These are phyloP conservation scores for Julus scandinavius DNA, from an alignment of 2,888 invertebrate species.

Conservation along the genomic window DNA sequence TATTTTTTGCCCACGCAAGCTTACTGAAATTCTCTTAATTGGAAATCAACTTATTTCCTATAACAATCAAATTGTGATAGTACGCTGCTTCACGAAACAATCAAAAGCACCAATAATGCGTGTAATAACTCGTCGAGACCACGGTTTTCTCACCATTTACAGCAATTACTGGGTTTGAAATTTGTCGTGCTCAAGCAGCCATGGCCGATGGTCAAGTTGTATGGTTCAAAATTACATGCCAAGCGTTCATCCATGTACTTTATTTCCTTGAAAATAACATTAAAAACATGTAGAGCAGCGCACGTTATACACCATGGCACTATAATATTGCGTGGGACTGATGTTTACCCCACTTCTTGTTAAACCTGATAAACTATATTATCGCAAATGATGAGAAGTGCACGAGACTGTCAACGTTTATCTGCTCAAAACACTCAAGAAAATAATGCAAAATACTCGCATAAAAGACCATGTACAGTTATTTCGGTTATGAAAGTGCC, in stretches of 20 bases:
- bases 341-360: too few relatives aligned
- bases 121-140: background rate
- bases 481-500: too few relatives aligned
- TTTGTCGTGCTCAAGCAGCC: background rate
- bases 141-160: conserved; percentile 6
- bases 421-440: too few relatives aligned
- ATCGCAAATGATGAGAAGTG: too few relatives aligned
- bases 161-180: background rate
- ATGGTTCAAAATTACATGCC: background rate
- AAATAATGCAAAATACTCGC: too few relatives aligned
- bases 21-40: background rate
- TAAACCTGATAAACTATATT: too few relatives aligned
- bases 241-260: background rate
- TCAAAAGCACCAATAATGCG: background rate
- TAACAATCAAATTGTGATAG: background rate
- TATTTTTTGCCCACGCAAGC: background rate
- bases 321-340: too few relatives aligned
- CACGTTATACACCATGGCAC: background rate
- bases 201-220: background rate
- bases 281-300: conserved; percentile 23
- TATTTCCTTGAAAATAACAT: background rate
- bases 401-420: too few relatives aligned
- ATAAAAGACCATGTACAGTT: too few relatives aligned
- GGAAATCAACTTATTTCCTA: background rate
- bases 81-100: background rate